These are phyloP conservation scores for Diceros bicornis DNA, from an alignment of 2,797 vertebrate genomes.

Conservation along the genomic window DNA sequence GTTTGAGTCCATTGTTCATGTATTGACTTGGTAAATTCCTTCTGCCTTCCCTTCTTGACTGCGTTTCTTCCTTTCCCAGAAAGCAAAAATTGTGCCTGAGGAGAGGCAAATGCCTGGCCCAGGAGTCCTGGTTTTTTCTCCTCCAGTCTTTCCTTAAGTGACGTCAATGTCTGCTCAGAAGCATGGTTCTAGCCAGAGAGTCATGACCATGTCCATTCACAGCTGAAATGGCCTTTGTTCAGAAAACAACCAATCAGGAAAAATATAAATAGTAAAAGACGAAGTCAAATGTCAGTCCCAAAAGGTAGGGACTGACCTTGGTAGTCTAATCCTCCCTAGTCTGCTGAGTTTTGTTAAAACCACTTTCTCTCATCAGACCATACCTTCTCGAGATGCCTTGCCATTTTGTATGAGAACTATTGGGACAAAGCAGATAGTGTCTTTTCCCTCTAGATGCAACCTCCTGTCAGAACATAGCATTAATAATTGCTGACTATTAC, in stretches of 20 bases:
- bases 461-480: background rate
- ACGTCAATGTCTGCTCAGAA: conserved; percentile 47
- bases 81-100: background rate
- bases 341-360: background rate
- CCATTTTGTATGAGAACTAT: background rate
- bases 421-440: background rate
- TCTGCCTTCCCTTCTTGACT: conserved; percentile 16
- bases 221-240: conserved; percentile 63
- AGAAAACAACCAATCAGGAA: conserved; percentile 60
- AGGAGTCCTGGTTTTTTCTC: background rate
- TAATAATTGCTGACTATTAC: background rate
- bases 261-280: conserved; percentile 58
- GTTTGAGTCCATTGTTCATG: background rate
- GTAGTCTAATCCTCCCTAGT: background rate
- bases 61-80: conserved; percentile 29
- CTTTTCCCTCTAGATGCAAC: background rate
- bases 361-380: background rate
- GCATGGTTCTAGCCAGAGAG: conserved; percentile 8
- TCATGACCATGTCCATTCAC: conserved; percentile 47
- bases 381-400: background rate
- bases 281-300: conserved; percentile 19
- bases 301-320: background rate
- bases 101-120: background rate
- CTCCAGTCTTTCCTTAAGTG: conserved; percentile 10
- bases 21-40: background rate